A percentile compares a stretch with the other conserved stretches of the same genome.
These are phyloP conservation scores for Apodemia mormo DNA, from an alignment of 2,888 invertebrate genomes.

Conservation along the genomic window DNA sequence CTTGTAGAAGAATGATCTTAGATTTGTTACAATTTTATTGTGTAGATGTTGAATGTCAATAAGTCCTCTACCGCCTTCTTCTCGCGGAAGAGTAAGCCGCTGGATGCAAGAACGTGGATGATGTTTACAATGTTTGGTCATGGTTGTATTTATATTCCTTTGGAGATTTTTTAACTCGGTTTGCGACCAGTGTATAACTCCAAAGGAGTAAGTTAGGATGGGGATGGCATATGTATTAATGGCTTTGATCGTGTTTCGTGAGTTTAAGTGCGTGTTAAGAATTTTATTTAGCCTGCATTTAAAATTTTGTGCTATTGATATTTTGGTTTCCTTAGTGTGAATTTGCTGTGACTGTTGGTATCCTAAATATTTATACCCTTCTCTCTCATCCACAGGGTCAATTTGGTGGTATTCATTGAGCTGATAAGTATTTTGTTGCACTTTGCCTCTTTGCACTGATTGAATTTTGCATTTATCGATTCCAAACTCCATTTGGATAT, in stretches of 20 bases:
- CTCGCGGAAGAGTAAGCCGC: not conserved
- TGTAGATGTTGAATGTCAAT: slow-evolving; percentile 1
- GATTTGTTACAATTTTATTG: not conserved
- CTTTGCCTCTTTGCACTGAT: not conserved
- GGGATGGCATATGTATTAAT: slow-evolving; percentile 18
- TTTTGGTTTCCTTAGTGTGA: slow-evolving; percentile 4
- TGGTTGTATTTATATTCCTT: not conserved
- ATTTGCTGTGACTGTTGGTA: slow-evolving; percentile 1
- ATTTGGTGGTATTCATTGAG: not conserved
- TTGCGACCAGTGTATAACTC: slow-evolving; percentile 4
- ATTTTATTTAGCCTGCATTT: not conserved
- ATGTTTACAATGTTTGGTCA: slow-evolving; percentile 3
- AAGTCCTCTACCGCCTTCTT: not conserved
- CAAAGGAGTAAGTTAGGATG: slow-evolving; percentile 7
- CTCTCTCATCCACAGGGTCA: not conserved
- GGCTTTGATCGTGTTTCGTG: slow-evolving; percentile 5
- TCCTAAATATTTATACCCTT: slow-evolving; percentile 11
- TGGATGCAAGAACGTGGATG: not conserved
- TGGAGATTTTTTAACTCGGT: not conserved
- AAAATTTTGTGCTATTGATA: not conserved
- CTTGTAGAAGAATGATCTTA: not conserved
- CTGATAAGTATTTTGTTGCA: not conserved
- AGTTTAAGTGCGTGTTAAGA: not conserved
- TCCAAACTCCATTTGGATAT: no score
- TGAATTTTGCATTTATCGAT: slow-evolving; percentile 12